A percentile compares a stretch with the other conserved stretches of the same genome.
Conservation (phyloP, 2,888 invertebrate genomes). For the Melanophora roralis region DNA sequence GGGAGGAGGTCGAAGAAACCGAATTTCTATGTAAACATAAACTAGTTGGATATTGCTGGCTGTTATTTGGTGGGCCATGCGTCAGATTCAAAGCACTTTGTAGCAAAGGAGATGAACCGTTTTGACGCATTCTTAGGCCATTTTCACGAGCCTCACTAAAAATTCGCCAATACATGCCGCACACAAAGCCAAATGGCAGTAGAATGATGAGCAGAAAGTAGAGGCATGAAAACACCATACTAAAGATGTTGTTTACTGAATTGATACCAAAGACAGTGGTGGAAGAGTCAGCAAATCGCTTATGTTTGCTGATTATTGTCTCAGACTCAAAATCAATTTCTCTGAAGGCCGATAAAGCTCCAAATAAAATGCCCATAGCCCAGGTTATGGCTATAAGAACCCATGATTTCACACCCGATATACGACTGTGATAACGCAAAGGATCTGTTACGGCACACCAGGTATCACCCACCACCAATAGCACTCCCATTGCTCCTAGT, state of each 20-base stretch:
- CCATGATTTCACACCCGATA: conserved; percentile 77
- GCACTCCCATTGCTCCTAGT: conserved; percentile 75
- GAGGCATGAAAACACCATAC: conserved; percentile 72
- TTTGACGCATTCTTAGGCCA: conserved; percentile 77
- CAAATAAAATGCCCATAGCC: conserved; percentile 75
- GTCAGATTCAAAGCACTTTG: conserved; percentile 77
- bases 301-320: conserved; percentile 70
- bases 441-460: conserved; percentile 81
- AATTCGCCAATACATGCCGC: conserved; percentile 78
- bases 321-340: conserved; percentile 73
- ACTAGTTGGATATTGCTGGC: conserved; percentile 68
- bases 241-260: conserved; percentile 61
- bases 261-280: conserved; percentile 67
- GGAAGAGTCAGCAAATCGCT: conserved; percentile 64
- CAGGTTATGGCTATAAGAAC: conserved; percentile 76
- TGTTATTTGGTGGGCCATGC: conserved; percentile 65
- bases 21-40: conserved; percentile 73
- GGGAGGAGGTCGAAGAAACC: conserved; percentile 72
- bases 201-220: conserved; percentile 77
- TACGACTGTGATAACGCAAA: conserved; percentile 79
- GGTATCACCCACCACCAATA: conserved; percentile 78
- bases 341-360: conserved; percentile 75
- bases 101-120: conserved; percentile 76
- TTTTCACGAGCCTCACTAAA: conserved; percentile 77
- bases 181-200: conserved; percentile 76